Evolutionary conservation across 2,113 vertebrate species (phyloP).

Genomic region (Thalassoma bifasciatum): DNA sequence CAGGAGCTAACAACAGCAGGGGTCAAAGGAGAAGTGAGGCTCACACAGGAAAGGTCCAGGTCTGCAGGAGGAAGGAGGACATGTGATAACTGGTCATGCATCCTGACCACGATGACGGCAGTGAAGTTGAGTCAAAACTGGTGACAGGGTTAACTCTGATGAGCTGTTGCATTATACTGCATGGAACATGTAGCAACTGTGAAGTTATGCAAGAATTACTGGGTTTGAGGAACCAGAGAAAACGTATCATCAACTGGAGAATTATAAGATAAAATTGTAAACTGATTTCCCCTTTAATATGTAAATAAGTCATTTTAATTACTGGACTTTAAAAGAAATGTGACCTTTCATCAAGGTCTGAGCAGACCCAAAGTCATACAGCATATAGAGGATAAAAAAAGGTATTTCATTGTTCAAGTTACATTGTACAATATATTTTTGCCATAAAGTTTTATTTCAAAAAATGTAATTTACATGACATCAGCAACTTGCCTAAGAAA

Average conservation of each 20-base stretch:
- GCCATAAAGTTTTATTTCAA: background rate
- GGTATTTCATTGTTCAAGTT: background rate
- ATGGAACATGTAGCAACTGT: constrained; percentile 21
- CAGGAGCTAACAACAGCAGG: constrained; percentile 7
- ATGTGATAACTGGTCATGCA: constrained; percentile 63
- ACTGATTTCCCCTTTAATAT: background rate
- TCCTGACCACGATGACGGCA: constrained; percentile 30
- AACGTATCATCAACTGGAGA: background rate
- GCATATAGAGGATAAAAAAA: background rate
- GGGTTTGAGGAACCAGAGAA: background rate
- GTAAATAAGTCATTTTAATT: background rate
- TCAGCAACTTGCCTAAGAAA: background rate
- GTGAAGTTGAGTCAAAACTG: background rate
- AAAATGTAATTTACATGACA: background rate
- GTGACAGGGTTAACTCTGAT: background rate
- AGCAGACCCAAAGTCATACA: background rate
- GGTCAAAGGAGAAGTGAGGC: constrained; percentile 61
- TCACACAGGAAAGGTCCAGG: constrained; percentile 1
- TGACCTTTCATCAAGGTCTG: background rate
- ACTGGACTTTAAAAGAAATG: background rate
- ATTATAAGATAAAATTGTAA: no score
- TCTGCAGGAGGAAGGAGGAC: constrained; percentile 62
- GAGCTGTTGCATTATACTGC: constrained; percentile 1
- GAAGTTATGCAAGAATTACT: background rate
- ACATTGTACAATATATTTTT: background rate